A percentile compares a stretch with the other conserved stretches of the same genome.
Evolutionary conservation across 2,113 vertebrate species (phyloP).

Genomic region (Sigmodon hispidus): DNA sequence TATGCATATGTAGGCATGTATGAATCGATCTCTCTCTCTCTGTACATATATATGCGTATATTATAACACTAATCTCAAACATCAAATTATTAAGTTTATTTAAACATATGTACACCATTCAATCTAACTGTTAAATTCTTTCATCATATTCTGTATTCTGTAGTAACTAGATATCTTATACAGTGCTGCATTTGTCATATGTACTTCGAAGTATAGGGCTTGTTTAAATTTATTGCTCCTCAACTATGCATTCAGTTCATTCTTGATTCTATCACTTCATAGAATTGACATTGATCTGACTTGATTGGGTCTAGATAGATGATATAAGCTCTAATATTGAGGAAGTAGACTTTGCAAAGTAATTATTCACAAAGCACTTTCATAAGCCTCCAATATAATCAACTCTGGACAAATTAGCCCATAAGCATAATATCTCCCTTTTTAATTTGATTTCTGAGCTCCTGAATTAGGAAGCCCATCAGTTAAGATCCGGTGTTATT

Average conservation of each 20-base stretch:
- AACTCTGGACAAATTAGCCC: conserved; percentile 68
- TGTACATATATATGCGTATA: neutral
- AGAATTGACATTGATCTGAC: conserved; percentile 80
- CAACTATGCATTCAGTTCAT: conserved; percentile 31
- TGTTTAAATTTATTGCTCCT: conserved; percentile 13
- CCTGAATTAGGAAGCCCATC: conserved; percentile 85
- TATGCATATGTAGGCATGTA: neutral
- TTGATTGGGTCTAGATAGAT: conserved; percentile 78
- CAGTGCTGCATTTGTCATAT: neutral
- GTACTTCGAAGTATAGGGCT: neutral
- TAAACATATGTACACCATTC: neutral
- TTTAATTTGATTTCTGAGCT: conserved; percentile 85
- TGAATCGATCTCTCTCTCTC: neutral
- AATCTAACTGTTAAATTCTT: neutral
- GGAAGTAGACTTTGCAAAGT: conserved; percentile 80
- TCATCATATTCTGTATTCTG: neutral
- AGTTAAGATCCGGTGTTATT: conserved; percentile 83
- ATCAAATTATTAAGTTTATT: neutral
- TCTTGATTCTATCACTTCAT: conserved; percentile 76
- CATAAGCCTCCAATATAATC: conserved; percentile 72
- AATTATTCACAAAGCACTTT: conserved; percentile 81
- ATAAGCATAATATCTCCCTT: conserved; percentile 73
- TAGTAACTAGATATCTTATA: neutral
- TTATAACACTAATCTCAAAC: neutral
- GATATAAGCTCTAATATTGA: conserved; percentile 79